Evolutionary conservation across 2,797 vertebrate genomes (phyloP).

Genomic region (Podarcis siculus): DNA sequence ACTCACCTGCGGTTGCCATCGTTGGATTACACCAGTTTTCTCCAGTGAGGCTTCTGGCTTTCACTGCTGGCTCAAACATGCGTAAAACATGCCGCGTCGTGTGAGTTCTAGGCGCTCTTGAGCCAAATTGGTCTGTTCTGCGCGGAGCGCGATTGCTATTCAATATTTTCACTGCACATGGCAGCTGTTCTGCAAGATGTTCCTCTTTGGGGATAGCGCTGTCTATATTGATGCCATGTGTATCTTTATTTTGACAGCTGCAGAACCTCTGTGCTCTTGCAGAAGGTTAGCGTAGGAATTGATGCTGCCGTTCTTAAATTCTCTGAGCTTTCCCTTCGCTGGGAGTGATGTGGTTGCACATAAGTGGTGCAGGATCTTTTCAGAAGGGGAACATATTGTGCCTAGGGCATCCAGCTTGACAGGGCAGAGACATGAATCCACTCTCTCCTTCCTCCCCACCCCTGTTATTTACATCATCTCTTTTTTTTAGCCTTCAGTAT

Average conservation of each 20-base stretch:
- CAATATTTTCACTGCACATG: constrained; percentile 53
- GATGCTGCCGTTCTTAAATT: not conserved
- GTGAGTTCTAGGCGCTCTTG: constrained; percentile 50
- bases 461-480: not conserved
- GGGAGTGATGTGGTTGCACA: not conserved
- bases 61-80: constrained; percentile 29
- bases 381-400: constrained; percentile 4
- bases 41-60: constrained; percentile 50
- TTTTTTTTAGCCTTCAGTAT: not conserved
- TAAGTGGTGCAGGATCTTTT: not conserved
- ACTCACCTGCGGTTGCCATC: not conserved
- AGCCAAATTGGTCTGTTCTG: constrained; percentile 54
- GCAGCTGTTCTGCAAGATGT: constrained; percentile 36
- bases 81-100: constrained; percentile 48
- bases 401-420: not conserved
- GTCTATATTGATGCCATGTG: not conserved
- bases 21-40: constrained; percentile 45
- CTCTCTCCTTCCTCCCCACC: not conserved
- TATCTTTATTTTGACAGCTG: constrained; percentile 10
- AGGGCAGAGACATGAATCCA: not conserved
- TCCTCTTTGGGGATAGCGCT: constrained; percentile 18
- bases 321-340: not conserved
- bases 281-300: not conserved
- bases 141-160: constrained; percentile 53
- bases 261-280: constrained; percentile 2